phyloP scores from a whole-genome alignment of 1,140 invertebrate species.

The Drosophila azteca region DNA sequence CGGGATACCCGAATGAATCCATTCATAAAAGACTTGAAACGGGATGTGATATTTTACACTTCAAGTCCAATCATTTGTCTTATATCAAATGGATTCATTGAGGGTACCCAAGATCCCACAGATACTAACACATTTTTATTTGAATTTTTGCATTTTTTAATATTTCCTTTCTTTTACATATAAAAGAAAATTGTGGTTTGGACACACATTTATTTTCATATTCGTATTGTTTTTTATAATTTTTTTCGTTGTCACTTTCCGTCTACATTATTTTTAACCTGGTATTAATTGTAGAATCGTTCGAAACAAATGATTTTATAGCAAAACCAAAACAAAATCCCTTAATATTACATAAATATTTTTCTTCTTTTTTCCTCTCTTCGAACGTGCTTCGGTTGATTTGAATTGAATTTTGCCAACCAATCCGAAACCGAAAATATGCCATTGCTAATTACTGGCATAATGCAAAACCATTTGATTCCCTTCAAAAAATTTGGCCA shows the following conservation, averaged over 20 bases:
- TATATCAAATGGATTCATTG: slow-evolving; percentile 8
- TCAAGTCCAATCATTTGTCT: too few species aligned
- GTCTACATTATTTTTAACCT: slow-evolving; percentile 1
- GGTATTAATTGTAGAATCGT: slow-evolving; percentile 10
- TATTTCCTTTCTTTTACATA: not conserved
- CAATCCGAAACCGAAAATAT: slow-evolving; percentile 33
- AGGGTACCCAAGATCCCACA: not conserved
- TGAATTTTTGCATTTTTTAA: not conserved
- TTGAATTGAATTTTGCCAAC: slow-evolving; percentile 57
- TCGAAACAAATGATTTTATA: slow-evolving; percentile 28
- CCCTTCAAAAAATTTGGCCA: slow-evolving; percentile 60
- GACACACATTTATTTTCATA: not conserved
- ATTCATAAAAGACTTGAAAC: not conserved
- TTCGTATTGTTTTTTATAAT: slow-evolving; percentile 5
- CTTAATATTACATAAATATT: slow-evolving; percentile 67
- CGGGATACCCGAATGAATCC: slow-evolving; percentile 6
- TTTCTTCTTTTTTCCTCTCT: slow-evolving; percentile 72
- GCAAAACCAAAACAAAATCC: slow-evolving; percentile 28
- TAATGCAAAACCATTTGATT: slow-evolving; percentile 59
- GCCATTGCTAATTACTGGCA: slow-evolving; percentile 40
- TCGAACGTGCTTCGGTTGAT: slow-evolving; percentile 58
- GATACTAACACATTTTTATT: not conserved
- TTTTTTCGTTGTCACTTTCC: not conserved
- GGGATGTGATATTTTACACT: too few species aligned
- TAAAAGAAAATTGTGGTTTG: too few species aligned